These are phyloP conservation scores for Crotophaga sulcirostris DNA, from an alignment of 2,113 vertebrate species.

Conservation along the genomic window DNA sequence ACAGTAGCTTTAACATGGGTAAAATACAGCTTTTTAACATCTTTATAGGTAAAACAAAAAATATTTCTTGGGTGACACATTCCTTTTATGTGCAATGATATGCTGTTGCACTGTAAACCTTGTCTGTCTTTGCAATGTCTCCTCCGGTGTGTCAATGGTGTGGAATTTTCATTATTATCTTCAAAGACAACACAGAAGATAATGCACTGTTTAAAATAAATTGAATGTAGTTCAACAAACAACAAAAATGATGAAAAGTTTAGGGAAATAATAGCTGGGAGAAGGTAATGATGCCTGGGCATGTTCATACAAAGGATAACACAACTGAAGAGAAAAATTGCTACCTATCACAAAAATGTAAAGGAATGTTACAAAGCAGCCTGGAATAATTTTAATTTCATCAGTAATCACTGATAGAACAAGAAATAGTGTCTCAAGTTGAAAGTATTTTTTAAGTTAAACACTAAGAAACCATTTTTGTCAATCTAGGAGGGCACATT, in stretches of 20 bases:
- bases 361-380: not conserved
- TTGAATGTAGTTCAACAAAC: conserved; percentile 36
- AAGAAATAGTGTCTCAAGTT: not conserved
- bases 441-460: conserved; percentile 12
- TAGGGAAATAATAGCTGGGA: conserved; percentile 32
- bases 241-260: conserved; percentile 29
- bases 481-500: not conserved
- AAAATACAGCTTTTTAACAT: not conserved
- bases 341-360: not conserved
- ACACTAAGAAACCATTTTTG: not conserved
- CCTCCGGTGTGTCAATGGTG: not conserved
- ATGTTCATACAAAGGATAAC: conserved; percentile 25
- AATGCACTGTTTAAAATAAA: conserved; percentile 6
- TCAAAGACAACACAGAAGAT: conserved; percentile 18
- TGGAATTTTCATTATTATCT: conserved; percentile 26
- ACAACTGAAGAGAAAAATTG: not conserved
- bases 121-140: not conserved
- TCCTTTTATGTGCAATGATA: not conserved
- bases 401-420: conserved; percentile 17
- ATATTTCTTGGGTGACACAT: not conserved
- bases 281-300: conserved; percentile 25
- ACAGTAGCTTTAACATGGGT: not conserved
- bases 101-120: conserved; percentile 1
- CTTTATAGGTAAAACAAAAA: not conserved
- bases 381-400: not conserved